Evolutionary conservation across 2,888 invertebrate species (phyloP).

Genomic region (Eupithecia abbreviata): DNA sequence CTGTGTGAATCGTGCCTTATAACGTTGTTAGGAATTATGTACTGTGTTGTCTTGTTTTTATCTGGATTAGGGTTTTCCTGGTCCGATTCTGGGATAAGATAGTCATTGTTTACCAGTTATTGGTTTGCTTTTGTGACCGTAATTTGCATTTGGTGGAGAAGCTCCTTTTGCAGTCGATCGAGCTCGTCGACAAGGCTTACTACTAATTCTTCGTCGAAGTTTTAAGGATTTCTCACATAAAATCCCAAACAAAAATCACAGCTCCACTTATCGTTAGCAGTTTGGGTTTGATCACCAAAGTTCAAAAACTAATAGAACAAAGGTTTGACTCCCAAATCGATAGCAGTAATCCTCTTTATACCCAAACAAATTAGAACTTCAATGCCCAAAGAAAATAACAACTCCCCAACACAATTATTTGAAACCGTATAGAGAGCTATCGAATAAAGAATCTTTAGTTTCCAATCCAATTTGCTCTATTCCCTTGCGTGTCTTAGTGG

Average conservation of each 20-base stretch:
- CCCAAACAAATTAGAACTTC: conserved; percentile 39
- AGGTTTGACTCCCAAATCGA: conserved; percentile 30
- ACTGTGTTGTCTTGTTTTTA: conserved; percentile 30
- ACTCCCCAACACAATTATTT: conserved; percentile 47
- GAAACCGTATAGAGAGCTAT: conserved; percentile 52
- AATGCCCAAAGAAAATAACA: conserved; percentile 42
- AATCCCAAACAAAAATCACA: not conserved
- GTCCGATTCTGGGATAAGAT: conserved; percentile 16
- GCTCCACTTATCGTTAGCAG: conserved; percentile 6
- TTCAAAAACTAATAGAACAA: conserved; percentile 25
- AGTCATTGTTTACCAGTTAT: conserved; percentile 11
- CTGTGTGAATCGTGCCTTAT: conserved; percentile 24
- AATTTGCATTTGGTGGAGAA: not conserved
- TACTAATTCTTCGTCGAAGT: not conserved
- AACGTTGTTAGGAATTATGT: conserved; percentile 22
- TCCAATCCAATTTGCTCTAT: conserved; percentile 75
- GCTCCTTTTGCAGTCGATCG: not conserved
- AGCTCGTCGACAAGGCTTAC: not conserved
- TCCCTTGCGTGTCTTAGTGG: conserved; percentile 75
- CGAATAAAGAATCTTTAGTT: conserved; percentile 63
- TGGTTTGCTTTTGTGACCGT: conserved; percentile 8
- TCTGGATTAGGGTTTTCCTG: conserved; percentile 18
- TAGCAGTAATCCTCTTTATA: conserved; percentile 38
- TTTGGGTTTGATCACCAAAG: conserved; percentile 8
- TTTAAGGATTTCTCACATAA: not conserved